Conservation (phyloP, 2,797 vertebrate species). For the Carduelis carduelis region DNA sequence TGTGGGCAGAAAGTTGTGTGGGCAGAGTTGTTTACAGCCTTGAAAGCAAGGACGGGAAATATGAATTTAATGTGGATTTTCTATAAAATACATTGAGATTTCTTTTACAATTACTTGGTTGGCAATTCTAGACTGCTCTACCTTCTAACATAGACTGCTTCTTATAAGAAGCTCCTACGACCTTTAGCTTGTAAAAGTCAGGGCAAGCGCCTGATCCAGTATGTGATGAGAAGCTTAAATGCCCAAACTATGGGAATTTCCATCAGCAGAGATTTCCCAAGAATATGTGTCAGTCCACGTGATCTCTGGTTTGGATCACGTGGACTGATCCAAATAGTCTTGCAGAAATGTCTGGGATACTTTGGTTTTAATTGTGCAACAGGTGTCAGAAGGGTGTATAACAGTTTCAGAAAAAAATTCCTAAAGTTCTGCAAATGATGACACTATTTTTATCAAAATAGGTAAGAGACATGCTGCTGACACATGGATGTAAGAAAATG, state of each 20-base stretch:
- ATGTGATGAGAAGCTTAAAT: not conserved
- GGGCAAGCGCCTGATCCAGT: not conserved
- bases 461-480: not conserved
- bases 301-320: not conserved
- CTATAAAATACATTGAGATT: not conserved
- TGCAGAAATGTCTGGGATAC: not conserved
- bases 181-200: not conserved
- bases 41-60: not conserved
- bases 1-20: constrained; percentile 2
- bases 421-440: not conserved
- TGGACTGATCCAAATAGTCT: not conserved
- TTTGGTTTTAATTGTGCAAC: not conserved
- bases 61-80: not conserved
- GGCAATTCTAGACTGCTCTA: not conserved
- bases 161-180: not conserved
- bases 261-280: not conserved
- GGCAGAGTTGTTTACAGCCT: constrained; percentile 29
- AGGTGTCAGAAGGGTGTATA: not conserved
- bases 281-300: not conserved
- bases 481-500: not conserved
- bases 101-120: not conserved
- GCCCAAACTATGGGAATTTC: not conserved
- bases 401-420: not conserved
- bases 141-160: not conserved
- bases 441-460: not conserved